These are phyloP conservation scores for Triops cancriformis DNA, from an alignment of 1,140 invertebrate species.

Conservation along the genomic window DNA sequence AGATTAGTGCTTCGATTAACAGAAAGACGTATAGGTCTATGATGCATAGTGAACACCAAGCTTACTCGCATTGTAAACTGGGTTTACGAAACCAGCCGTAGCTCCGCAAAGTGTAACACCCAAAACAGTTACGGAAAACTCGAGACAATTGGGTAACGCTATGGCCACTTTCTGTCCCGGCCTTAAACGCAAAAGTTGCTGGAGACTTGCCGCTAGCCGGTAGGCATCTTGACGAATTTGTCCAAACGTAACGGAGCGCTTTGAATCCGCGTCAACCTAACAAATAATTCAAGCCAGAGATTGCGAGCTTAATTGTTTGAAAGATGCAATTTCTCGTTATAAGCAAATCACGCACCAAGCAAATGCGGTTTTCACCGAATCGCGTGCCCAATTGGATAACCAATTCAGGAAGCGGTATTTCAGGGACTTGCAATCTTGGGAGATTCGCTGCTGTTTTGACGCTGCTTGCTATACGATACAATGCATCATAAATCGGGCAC, in stretches of 20 bases:
- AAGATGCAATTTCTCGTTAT: too few relatives aligned
- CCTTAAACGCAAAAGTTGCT: not conserved
- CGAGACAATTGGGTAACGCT: slow-evolving; percentile 14
- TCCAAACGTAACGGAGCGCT: not conserved
- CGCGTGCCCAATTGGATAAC: too few relatives aligned
- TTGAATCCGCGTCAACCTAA: not conserved
- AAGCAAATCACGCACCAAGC: too few relatives aligned
- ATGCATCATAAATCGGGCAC: too few relatives aligned
- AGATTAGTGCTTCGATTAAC: not conserved
- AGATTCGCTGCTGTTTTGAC: too few relatives aligned
- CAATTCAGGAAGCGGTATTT: too few relatives aligned
- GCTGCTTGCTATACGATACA: too few relatives aligned
- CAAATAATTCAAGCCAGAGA: too few relatives aligned
- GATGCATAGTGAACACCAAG: not conserved
- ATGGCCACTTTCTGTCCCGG: slow-evolving; percentile 18
- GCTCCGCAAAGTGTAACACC: slow-evolving; percentile 14
- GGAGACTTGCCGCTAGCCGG: not conserved
- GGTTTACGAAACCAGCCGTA: slow-evolving; percentile 17
- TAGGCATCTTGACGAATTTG: not conserved
- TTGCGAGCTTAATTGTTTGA: too few relatives aligned
- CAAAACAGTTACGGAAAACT: slow-evolving; percentile 18
- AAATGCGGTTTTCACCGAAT: too few relatives aligned
- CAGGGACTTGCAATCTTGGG: too few relatives aligned
- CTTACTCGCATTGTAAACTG: slow-evolving; percentile 18
- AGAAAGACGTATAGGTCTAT: not conserved